phyloP scores from a whole-genome alignment of 2,113 vertebrate genomes.

The Andinoacara biseriatus region DNA sequence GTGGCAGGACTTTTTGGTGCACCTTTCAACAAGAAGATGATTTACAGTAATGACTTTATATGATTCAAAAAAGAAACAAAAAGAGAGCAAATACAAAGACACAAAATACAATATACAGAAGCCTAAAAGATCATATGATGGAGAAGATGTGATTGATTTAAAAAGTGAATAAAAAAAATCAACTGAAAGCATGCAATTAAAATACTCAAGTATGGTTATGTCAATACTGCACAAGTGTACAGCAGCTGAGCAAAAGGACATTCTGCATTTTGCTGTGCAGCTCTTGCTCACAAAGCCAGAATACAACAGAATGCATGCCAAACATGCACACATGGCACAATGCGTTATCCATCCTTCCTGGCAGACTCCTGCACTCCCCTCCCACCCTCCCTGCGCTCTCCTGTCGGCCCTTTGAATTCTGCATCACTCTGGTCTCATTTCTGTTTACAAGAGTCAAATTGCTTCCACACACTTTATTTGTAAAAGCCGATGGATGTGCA shows the following conservation, averaged over 20 bases:
- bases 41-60: not conserved
- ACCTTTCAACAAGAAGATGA: not conserved
- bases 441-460: slow-evolving; percentile 75
- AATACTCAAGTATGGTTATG: not conserved
- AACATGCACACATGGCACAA: slow-evolving; percentile 34
- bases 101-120: not conserved
- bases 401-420: slow-evolving; percentile 50
- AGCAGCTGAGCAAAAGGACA: not conserved
- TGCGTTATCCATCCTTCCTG: slow-evolving; percentile 48
- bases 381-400: not conserved
- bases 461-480: slow-evolving; percentile 73
- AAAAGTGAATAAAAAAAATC: not conserved
- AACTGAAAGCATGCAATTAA: not conserved
- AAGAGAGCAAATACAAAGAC: not conserved
- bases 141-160: not conserved
- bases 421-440: slow-evolving; percentile 55
- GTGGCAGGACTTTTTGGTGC: not conserved
- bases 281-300: not conserved
- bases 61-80: not conserved
- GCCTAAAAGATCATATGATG: not conserved
- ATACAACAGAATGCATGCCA: not conserved
- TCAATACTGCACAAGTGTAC: not conserved
- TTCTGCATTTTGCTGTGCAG: not conserved
- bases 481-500: slow-evolving; percentile 31
- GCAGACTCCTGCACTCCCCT: not conserved